Percentiles rank a stretch among this genome's conserved stretches.
phyloP scores from a whole-genome alignment of 2,113 vertebrate genomes.

The Pterocles burchelli region DNA sequence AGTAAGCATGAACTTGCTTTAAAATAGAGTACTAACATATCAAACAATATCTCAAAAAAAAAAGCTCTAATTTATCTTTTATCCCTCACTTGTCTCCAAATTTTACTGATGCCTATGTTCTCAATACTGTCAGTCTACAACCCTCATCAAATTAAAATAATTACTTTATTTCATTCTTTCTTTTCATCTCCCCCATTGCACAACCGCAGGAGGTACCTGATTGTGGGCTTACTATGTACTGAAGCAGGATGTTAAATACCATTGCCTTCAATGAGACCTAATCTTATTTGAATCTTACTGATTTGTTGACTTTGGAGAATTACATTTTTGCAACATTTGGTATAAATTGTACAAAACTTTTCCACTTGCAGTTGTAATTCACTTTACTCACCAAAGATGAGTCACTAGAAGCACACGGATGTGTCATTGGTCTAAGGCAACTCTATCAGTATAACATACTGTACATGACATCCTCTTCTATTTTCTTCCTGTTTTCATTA shows the following conservation, averaged over 20 bases:
- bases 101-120: not conserved
- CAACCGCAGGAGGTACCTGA: not conserved
- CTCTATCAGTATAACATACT: not conserved
- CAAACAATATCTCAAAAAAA: not conserved
- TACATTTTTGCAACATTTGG: not conserved
- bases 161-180: not conserved
- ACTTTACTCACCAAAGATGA: not conserved
- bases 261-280: not conserved
- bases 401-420: conserved; percentile 11
- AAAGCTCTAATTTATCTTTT: not conserved
- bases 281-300: not conserved
- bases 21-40: not conserved
- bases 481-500: conserved; percentile 29
- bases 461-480: not conserved
- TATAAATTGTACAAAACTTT: not conserved
- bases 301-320: not conserved
- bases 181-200: not conserved
- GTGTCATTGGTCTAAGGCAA: not conserved
- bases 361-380: not conserved
- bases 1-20: not conserved
- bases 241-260: not conserved
- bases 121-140: not conserved
- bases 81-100: not conserved
- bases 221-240: not conserved
- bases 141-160: not conserved